Percentiles rank a stretch among this genome's conserved stretches.
phyloP scores from a whole-genome alignment of 2,113 vertebrate species.

The Calidris pugnax region DNA sequence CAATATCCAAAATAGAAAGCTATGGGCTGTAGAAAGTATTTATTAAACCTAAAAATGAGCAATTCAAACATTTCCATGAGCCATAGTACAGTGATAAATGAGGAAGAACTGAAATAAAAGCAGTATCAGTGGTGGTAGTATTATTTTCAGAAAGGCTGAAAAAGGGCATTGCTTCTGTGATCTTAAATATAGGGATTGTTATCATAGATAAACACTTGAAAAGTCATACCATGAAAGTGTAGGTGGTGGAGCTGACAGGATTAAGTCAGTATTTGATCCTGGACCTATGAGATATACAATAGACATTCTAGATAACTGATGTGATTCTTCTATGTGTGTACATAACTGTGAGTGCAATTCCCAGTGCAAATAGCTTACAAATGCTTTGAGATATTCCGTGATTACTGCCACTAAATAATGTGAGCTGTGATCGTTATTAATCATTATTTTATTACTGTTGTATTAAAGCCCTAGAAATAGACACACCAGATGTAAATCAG shows the following conservation, averaged over 20 bases:
- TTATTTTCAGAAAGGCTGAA: not conserved
- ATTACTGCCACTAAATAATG: not conserved
- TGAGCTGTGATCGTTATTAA: not conserved
- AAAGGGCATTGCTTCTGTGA: not conserved
- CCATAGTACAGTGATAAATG: not conserved
- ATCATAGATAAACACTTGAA: not conserved
- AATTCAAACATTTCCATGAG: not conserved
- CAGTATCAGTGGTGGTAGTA: not conserved
- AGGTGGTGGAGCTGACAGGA: not conserved
- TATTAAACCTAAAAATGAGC: conserved; percentile 1
- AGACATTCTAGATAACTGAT: not conserved
- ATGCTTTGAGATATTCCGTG: not conserved
- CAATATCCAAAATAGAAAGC: not conserved
- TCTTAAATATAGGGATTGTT: not conserved
- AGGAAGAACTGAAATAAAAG: not conserved
- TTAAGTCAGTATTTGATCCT: not conserved
- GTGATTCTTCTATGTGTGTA: not conserved
- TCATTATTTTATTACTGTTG: not conserved
- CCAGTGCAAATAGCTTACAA: not conserved
- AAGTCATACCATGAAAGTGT: not conserved
- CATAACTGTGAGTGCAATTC: not conserved
- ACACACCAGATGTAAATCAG: conserved; percentile 2
- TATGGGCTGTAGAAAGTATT: not conserved
- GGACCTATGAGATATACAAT: not conserved
- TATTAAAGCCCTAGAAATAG: conserved; percentile 21